phyloP scores from a whole-genome alignment of 2,888 invertebrate genomes.

The Himalopsyche kuldschensis region DNA sequence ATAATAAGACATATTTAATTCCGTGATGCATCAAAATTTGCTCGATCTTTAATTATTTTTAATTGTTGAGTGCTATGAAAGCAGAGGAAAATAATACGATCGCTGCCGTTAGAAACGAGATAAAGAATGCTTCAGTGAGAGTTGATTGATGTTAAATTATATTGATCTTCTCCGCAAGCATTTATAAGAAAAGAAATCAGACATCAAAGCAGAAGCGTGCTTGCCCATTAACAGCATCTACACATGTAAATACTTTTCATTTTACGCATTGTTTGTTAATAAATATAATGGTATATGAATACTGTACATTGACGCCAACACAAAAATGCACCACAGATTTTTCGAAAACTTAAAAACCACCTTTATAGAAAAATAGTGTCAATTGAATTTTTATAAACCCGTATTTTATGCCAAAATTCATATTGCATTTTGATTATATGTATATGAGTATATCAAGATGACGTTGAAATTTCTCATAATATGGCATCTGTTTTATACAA shows the following conservation, averaged over 20 bases:
- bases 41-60: neutral
- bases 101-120: neutral
- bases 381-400: too few species aligned
- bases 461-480: too few species aligned
- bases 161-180: conserved; percentile 9
- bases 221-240: neutral
- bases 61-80: neutral
- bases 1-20: too few species aligned
- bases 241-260: neutral
- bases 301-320: neutral
- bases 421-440: too few species aligned
- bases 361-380: too few species aligned
- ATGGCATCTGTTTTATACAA: too few species aligned
- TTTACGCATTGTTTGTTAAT: neutral
- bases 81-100: neutral
- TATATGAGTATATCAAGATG: too few species aligned
- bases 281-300: neutral
- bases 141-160: conserved; percentile 11
- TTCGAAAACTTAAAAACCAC: too few species aligned
- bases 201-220: neutral
- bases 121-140: conserved; percentile 16
- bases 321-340: neutral
- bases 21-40: neutral
- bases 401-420: too few species aligned
- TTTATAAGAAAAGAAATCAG: conserved; percentile 11